Base-by-base conservation (phyloP, 2,888 invertebrate species). In the Papilio elwesi region DNA sequence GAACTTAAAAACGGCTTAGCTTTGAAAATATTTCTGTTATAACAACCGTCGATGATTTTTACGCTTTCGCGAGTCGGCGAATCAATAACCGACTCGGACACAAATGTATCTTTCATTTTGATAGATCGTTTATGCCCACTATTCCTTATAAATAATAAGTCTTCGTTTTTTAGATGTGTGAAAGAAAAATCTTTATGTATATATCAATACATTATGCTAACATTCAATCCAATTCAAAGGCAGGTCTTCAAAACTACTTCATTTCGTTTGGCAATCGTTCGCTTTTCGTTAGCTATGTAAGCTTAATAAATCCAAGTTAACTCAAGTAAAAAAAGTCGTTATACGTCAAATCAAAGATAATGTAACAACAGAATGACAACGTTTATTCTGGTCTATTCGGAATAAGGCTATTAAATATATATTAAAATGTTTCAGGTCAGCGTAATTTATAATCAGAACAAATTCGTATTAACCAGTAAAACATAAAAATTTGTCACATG, bases 1-100 rank as follows among this genome's bases (percentile, higher is more conserved):
- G 96, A 95, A 82, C 95, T 96, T 51, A 95, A 95, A 55, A 96
- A 92, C 10, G 93, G 90, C 78, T 86, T 89, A 26, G 91, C 81
- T 87, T 93, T 88, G 88, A 90, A 85, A 79, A 93, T 77, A 78
- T 86, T 91, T 79, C 86, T 92, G 79, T 89, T 92, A 77, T 89
- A 93, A 81, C 93, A 93, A 71, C 92, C 90, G 76, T 93, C 93
- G 7, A 89, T 85, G 78, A 92, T 91, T 80, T 84, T 88, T 68
- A 91, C 82, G 79, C 90, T 92, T 73, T 92, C 90, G 70, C 85
- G 86, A 68, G 90, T 81, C 76, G 93, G 93, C 66, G 93, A 93
- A 90, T 93, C 93, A 77, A 90, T 90, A 85, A 82, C 84, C 51
- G 85, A 88, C 81, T 92, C 92, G 75, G 86, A 87, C 67, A 86